Percentiles rank a stretch among this genome's conserved stretches.
Conservation (phyloP, 2,113 vertebrate genomes). For the Empidonax traillii region DNA sequence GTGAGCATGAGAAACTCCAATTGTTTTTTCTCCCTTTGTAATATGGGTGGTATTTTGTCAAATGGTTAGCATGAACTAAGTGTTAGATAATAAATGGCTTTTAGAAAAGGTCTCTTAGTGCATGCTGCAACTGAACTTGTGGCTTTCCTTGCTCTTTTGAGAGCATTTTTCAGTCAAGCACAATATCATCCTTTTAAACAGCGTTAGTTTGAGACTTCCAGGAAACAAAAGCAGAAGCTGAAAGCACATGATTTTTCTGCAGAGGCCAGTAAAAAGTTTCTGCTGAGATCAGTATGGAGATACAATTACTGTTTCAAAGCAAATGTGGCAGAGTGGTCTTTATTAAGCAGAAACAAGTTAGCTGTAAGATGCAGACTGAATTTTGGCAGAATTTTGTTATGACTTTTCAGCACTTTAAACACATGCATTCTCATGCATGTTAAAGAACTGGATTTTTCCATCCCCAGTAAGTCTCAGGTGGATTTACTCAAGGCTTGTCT, state of each 20-base stretch:
- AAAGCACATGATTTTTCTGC: background rate
- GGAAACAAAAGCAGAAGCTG: constrained; percentile 7
- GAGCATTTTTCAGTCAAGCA: background rate
- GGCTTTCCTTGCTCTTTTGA: background rate
- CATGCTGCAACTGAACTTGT: background rate
- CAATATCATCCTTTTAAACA: background rate
- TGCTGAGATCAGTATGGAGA: background rate
- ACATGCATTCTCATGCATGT: background rate
- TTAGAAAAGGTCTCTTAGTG: background rate
- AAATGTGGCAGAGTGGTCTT: background rate
- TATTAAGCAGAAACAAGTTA: background rate
- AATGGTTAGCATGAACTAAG: background rate
- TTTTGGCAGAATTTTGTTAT: background rate
- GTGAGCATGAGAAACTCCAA: background rate
- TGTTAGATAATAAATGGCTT: background rate
- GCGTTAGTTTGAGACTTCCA: background rate
- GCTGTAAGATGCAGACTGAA: background rate
- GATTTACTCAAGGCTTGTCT: background rate
- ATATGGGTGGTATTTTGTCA: background rate
- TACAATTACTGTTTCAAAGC: background rate
- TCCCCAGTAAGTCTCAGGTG: background rate
- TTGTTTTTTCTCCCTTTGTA: background rate
- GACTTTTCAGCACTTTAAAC: background rate
- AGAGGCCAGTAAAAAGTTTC: background rate
- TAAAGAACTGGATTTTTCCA: background rate